Base-by-base conservation (phyloP, 2,888 invertebrate species). In the Euphydryas editha region DNA sequence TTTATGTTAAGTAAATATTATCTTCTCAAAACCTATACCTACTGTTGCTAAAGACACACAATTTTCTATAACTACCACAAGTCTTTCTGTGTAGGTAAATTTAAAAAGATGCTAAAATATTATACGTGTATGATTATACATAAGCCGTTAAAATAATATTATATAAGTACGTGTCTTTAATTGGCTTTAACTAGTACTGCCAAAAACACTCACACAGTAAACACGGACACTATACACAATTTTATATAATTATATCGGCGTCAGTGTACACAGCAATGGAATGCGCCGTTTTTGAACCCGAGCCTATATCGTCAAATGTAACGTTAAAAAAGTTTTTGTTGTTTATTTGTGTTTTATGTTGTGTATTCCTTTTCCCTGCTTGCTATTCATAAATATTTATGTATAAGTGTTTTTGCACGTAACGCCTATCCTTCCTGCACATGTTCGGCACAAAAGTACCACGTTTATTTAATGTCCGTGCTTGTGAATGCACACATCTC, bases 401-500 rank as follows among this genome's bases (percentile, higher is more conserved):
- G 82, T 80, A 80, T 84, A 77, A 79, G 76, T 80, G 78, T 90
- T 84, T 83, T 84, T 92, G 92, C 92, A 92, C 92, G 92, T 81
- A 86, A 88, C 83, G 86, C 86, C 87, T 85, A 77, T 88, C 87
- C 86, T 87, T 86, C 83, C 84, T 86, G 90, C 92, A 92, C 91
- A 85, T 84, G 82, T 84, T 82, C 81, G 82, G 89, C 90, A 90
- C 89, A 86, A 81, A 74, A 83, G 81, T 86, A 86, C 85, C 79
- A 85, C 84, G 79, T 81, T 85, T 85, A 83, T 84, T 84, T 82
- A 84, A 80, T 82, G 83, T 86, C 85, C 82, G 92, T 91, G 91
- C 90, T 89, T 90, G 88, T 86, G 85, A 85, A 88, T 87, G 90
- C 90, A 91, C 90, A 87, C 73, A 80, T 87, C 82, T 90, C 86